Base-by-base conservation (phyloP, 1,140 invertebrate species). In the Lucilia cuprina region DNA sequence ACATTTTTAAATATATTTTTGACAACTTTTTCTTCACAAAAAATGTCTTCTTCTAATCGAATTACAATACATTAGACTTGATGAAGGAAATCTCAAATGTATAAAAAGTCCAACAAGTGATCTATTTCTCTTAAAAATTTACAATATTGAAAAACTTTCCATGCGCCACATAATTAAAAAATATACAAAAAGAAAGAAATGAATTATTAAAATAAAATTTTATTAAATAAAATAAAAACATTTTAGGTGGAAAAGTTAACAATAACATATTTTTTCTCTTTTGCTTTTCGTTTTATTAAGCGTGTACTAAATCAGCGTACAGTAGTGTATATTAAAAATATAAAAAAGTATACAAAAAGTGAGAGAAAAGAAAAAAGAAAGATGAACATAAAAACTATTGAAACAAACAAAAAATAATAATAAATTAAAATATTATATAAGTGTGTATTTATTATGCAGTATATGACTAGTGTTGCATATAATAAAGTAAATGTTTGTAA, bases 231-330 rank as follows among this genome's bases (percentile, higher is more conserved):
- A 74, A 74, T 74, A 74, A 19, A 65, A 65, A 35, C 25, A 82
- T 82, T 30, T n/a, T 30, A 82, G 82, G 82, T 82, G 82, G 82
- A 82, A 82, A 82, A 82, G 50, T 82, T 82, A 82, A 82, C 82
- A 82, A 65, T 60, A 82, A 82, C 19, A 77, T 80, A 80, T 50
- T 82, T 21, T 82, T 60, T 55, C 65, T 35, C 19, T 82, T 60
- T 82, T 12, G 14, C n/a, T 65, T 41, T 41, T 41, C 41, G 41
- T 41, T n/a, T 34, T 17, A 50, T 82, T 65, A 65, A 82, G 82
- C 82, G 21, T 70, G 60, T 82, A 80, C 17, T 65, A 65, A 21
- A 65, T 17, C 19, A 82, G 60, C 60, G 50, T 82, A 82, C 82
- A 82, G 60, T 82, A 82, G 82, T 82, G 82, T 34, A 60, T 13